Evolutionary conservation across 1,140 invertebrate species (phyloP).

Genomic region (Euura lappo): DNA sequence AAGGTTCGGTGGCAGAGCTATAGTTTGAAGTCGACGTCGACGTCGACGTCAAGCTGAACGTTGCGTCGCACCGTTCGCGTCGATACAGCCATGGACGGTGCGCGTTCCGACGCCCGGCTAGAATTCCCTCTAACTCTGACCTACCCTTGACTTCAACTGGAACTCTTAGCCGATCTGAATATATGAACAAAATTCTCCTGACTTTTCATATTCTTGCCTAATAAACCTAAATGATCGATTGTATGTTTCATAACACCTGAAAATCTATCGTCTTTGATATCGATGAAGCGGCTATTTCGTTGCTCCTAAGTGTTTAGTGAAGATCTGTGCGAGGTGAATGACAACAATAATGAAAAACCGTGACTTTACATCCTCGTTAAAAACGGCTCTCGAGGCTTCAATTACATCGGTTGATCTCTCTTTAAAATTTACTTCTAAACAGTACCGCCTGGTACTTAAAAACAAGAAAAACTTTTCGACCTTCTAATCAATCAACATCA

Average conservation of each 20-base stretch:
- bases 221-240: not conserved
- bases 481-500: too few species aligned
- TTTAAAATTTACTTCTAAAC: too few species aligned
- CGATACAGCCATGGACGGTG: conserved; percentile 47
- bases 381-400: too few species aligned
- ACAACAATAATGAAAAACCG: not conserved
- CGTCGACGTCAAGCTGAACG: conserved; percentile 35
- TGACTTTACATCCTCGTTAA: too few species aligned
- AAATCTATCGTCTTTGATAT: not conserved
- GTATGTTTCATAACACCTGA: not conserved
- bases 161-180: conserved; percentile 1
- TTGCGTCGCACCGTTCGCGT: conserved; percentile 48
- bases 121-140: conserved; percentile 17
- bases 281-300: not conserved
- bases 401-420: too few species aligned
- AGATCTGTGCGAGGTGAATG: not conserved
- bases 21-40: not conserved
- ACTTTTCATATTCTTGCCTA: not conserved
- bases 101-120: conserved; percentile 23
- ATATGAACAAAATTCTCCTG: not conserved
- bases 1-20: not conserved
- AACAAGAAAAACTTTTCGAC: too few species aligned
- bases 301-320: not conserved
- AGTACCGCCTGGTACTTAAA: too few species aligned
- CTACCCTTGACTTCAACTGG: conserved; percentile 9